These are phyloP conservation scores for Peromyscus attwateri DNA, from an alignment of 2,797 vertebrate genomes.

Conservation along the genomic window DNA sequence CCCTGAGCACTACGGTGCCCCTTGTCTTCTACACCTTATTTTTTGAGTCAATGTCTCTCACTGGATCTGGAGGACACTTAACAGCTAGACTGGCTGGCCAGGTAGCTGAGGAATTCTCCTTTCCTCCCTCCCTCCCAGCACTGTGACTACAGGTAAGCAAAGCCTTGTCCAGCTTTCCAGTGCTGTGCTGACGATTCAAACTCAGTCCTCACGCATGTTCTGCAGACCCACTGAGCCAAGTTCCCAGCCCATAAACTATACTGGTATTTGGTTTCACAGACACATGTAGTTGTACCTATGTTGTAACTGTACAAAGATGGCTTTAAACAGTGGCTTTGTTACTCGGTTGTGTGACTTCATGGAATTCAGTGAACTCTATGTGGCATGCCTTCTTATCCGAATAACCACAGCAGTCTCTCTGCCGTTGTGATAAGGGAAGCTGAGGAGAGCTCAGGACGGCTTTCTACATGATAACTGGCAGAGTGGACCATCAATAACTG, in stretches of 20 bases:
- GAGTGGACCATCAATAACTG: neutral
- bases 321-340: neutral
- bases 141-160: neutral
- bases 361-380: neutral
- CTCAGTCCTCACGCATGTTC: neutral
- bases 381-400: neutral
- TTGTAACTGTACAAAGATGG: neutral
- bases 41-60: neutral
- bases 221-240: neutral
- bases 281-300: neutral
- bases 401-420: neutral
- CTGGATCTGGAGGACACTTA: neutral
- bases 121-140: neutral
- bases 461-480: neutral
- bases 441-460: neutral
- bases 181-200: rapidly evolving
- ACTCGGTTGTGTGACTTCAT: neutral
- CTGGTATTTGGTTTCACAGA: neutral
- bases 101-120: neutral
- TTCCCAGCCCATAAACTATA: neutral
- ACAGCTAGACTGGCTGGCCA: neutral
- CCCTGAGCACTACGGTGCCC: no score
- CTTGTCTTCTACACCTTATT: neutral
- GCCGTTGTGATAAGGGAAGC: neutral
- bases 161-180: neutral